Base-by-base conservation (phyloP, 1,140 invertebrate species). In the Pseudobourletiella spinata region DNA sequence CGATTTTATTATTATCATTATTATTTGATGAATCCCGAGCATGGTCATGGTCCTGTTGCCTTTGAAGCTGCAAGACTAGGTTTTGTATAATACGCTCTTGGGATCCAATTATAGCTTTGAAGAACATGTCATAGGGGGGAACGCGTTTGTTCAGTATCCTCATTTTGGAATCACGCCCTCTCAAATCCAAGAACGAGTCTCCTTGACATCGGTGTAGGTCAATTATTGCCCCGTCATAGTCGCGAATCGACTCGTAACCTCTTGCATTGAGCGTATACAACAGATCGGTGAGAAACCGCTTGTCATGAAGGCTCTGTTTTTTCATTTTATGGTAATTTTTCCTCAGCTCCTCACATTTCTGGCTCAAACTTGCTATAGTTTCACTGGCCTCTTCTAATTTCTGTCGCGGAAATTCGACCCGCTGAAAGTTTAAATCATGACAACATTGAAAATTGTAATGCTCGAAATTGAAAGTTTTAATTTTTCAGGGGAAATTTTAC, bases 251-350 rank as follows among this genome's bases (percentile, higher is more conserved):
- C 24, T 65, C 64, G 30, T 65, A 68, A 15, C 67, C 67, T 35
- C 64, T n/a, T 1, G 61, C 59, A 54, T 58, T 65, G 3, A 68
- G 32, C 1, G 67, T 68, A 30, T 61, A 68, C 16, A 68, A 26
- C 3, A 68, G 28, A 55, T 68, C 61, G 0, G 29, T 15, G 1
- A 68, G 44, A 58, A 68, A 68, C 26, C 48, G 16, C 16, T 59
- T 59, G n/a, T 29, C 50, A 16, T 29, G 18, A 4, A 16, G 16
- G 42, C 43, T 46, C n/a, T 35, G 42, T 15, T 50, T 52, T 26
- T 30, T 48, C 11, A 54, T 4, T 16, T 54, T 4, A 28, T 28
- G 11, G 50, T 28, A 28, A 22, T 15, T 22, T 6, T 26, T 8
- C 50, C 30, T 22, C 4, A 30, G 26, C 26, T 15, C 20, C 25